Evolutionary conservation across 35 echinoderm and acorn worm species (phyloP), one percentile per base, ranked within the genome.

Genomic region (Anneissia japonica): DNA sequence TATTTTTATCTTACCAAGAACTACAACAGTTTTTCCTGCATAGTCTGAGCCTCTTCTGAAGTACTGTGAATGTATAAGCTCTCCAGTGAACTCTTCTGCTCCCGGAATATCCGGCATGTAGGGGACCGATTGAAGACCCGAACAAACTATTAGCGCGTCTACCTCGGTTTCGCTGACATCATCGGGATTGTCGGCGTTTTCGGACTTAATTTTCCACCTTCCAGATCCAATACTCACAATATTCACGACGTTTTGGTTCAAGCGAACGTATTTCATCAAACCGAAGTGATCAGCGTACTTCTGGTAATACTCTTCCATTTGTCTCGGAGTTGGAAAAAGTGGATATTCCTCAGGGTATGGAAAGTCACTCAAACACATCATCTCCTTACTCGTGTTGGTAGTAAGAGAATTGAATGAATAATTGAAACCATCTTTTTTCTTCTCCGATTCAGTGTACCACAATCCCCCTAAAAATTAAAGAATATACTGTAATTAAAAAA

Each of bases 331-430:
- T 4, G 38, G 35, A 30, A 38, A 81, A 10, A 37, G 79, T 14
- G 79, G 79, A 9, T 11, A 3, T 5, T 81, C 38, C 28, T 39
- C n/a, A 40, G 79, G 36, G n/a, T 39, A 38, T 40, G 79, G 79
- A 28, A 81, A 81, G 79, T 81, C 79, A 81, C 79, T 81, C 35
- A 81, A 30, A 40, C 79, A 81, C 79, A 39, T 81, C 79, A 81
- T 81, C 79, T 81, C 79, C 38, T 81, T 81, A n/a, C 79, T 81
- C 4, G 79, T 38, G 79, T 81, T 81, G 34, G 79, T 81, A 3
- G 38, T 39, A 3, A 81, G 79, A 26, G 10, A 13, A 21, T 81
- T 37, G 37, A 64, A 64, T 26, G 21, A 19, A 23, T 19, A 64
- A 26, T 64, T 64, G 19, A 64, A 64, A 11, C 19, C 51, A 19